Base-by-base conservation (phyloP, 2,888 invertebrate genomes). In the Sinodicranocentrus sp. region DNA sequence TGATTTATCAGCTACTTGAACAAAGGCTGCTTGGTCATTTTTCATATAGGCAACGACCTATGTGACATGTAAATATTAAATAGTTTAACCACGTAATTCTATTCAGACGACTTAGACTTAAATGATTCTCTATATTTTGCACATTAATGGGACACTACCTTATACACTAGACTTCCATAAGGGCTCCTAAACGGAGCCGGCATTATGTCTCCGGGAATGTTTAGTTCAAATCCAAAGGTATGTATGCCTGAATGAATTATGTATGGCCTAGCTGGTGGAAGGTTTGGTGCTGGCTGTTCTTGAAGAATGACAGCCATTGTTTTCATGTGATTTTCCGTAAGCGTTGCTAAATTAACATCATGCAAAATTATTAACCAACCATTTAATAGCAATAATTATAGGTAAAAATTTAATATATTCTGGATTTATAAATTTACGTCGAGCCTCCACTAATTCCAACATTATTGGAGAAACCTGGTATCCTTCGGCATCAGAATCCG, bases 121-220 rank as follows among this genome's bases (percentile, higher is more conserved):
- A n/a, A n/a, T n/a, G n/a, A n/a, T n/a, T n/a, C n/a, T n/a, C n/a
- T n/a, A n/a, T n/a, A n/a, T n/a, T n/a, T n/a, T n/a, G n/a, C n/a
- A n/a, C n/a, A n/a, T n/a, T n/a, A n/a, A n/a, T n/a, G n/a, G n/a
- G n/a, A n/a, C n/a, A n/a, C n/a, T 1, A 68, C 68, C 52, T 84
- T 84, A 57, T 84, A 84, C 19, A 78, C n/a, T 33, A 84, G 72
- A 67, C 25, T 78, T 17, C 83, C 83, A 26, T 84, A 84, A 8
- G 83, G 78, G 43, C 83, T 78, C 17, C 78, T 65, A 28, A 84
- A 84, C 13, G 83, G 83, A 44, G 83, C 83, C 25, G 83, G 83
- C 33, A 77, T 48, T 6, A 48, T 52, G 0, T 84, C 83, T 2
- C 77, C 78, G 2, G 72, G 63, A 54, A 84, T 19, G 8, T 8